A percentile compares a stretch with the other conserved stretches of the same genome.
These are phyloP conservation scores for Saguinus imperator DNA, from an alignment of 2,113 vertebrate species.

Conservation along the genomic window DNA sequence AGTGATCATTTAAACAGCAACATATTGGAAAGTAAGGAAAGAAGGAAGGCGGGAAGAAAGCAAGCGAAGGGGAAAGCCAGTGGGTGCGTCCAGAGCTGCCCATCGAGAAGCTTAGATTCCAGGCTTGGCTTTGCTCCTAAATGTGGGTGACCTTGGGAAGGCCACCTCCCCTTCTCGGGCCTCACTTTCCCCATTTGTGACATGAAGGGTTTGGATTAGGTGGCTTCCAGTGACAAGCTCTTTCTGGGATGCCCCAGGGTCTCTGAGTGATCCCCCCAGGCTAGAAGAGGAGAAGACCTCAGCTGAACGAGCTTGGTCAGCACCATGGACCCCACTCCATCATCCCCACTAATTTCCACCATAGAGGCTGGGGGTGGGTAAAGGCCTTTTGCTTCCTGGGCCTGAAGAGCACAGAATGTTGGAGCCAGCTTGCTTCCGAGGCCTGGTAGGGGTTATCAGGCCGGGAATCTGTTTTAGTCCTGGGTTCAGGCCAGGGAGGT, in stretches of 20 bases:
- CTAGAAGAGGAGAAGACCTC: neutral
- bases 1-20: neutral
- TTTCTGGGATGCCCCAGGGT: neutral
- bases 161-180: neutral
- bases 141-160: neutral
- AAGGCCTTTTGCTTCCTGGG: neutral
- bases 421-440: neutral
- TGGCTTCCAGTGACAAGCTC: neutral
- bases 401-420: neutral
- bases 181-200: neutral
- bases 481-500: too few species aligned
- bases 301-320: neutral
- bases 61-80: fast-evolving
- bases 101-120: neutral
- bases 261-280: neutral
- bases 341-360: neutral
- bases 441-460: neutral
- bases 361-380: too few species aligned
- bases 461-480: neutral
- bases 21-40: neutral
- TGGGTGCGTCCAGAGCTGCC: neutral
- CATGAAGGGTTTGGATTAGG: neutral
- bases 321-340: neutral
- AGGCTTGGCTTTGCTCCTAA: neutral
- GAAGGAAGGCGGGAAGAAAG: neutral